Base-by-base conservation (phyloP, 2,888 invertebrate species). In the Phlogophora meticulosa region DNA sequence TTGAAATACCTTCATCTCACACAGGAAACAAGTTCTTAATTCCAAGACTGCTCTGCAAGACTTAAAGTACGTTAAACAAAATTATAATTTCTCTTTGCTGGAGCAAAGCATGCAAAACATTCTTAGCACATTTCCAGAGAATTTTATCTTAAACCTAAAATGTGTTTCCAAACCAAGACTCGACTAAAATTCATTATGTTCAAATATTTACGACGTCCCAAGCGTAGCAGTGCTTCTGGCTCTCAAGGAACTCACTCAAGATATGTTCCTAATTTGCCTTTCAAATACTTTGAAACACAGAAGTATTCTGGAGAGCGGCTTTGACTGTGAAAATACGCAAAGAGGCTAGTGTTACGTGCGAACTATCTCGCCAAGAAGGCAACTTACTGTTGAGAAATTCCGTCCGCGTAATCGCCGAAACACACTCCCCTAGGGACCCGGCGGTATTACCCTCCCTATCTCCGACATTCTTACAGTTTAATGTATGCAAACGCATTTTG, bases 401-500 rank as follows among this genome's bases (percentile, higher is more conserved):
- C 91, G 90, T 88, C 90, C 94, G 93, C 94, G 95, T 95, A 95
- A 95, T 95, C 94, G 94, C 92, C 94, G 89, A 94, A 95, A 95
- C 94, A 94, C 90, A 88, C 88, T 90, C 88, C 94, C 92, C 90
- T 59, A 75, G 92, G 88, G 93, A 91, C 88, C 89, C 88, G 88
- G 73, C 83, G 85, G 89, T 85, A 90, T 89, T 91, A 91, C 93
- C 90, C 92, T 90, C 93, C 91, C 92, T 94, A 94, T 95, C 94
- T 94, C 76, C 89, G 88, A 94, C 95, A 95, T 95, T 95, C 95
- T 94, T 94, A 94, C 90, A 94, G 92, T 95, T 95, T 95, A 95
- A 95, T 95, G 93, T 95, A 95, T 95, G 95, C 95, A 95, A 95
- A 95, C 95, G 95, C 95, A 95, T 95, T 95, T 95, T 95, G 95